These are phyloP conservation scores for Pangasius macronema DNA, from an alignment of 2,797 vertebrate genomes.

Conservation along the genomic window DNA sequence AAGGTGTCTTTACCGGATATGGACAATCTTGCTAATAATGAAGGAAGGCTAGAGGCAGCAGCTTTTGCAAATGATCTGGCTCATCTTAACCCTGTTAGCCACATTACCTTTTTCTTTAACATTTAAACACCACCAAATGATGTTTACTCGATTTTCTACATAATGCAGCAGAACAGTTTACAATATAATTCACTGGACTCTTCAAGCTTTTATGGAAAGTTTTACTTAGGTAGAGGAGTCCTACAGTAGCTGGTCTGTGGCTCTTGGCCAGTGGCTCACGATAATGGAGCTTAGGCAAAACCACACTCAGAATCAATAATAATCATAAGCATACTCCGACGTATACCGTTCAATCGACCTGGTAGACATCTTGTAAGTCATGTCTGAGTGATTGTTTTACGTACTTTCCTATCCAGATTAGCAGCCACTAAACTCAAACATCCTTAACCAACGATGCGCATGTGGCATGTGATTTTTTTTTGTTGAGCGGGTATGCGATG, in stretches of 20 bases:
- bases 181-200: not conserved
- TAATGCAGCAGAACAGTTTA: not conserved
- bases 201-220: not conserved
- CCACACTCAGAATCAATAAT: not conserved
- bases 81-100: not conserved
- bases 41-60: not conserved
- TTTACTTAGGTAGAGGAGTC: not conserved
- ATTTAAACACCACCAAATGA: not conserved
- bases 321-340: not conserved
- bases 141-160: not conserved
- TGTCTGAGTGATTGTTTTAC: no score
- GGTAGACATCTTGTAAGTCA: no score
- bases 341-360: no score
- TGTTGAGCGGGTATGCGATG: not conserved
- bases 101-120: not conserved
- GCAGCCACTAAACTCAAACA: slow-evolving; percentile 3
- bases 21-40: not conserved
- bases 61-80: not conserved
- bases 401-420: no score
- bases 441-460: not conserved
- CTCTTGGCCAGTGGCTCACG: not conserved
- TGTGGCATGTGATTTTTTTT: not conserved
- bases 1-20: not conserved
- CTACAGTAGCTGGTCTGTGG: not conserved
- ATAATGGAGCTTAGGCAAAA: not conserved